A percentile compares a stretch with the other conserved stretches of the same genome.
Evolutionary conservation across 53 echinoderm and acorn worm species (phyloP).

Genomic region (Temnopleurus reevesii): DNA sequence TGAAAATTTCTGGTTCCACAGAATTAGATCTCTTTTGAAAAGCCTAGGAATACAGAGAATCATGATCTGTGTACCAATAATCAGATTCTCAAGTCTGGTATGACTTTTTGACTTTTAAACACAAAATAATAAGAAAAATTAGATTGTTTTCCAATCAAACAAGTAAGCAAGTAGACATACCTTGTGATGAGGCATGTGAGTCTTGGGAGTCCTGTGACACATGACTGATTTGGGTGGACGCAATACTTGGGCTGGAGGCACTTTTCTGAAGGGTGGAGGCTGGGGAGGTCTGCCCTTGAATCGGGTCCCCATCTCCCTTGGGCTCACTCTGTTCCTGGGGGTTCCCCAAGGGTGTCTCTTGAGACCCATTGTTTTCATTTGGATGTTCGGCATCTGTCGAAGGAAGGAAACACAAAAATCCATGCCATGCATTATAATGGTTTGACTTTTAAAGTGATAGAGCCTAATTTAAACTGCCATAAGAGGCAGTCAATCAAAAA

Average conservation of each 20-base stretch:
- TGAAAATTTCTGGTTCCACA: no score
- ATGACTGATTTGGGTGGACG: conserved; percentile 45
- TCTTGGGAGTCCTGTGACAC: conserved; percentile 45
- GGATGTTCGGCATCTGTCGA: not conserved
- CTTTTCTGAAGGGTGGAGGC: conserved; percentile 36
- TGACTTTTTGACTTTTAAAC: no score
- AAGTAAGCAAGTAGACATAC: not conserved
- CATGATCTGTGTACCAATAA: no score
- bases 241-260: conserved; percentile 54
- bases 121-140: not conserved
- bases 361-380: not conserved
- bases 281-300: not conserved
- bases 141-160: not conserved
- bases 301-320: not conserved
- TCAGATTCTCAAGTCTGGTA: no score
- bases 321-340: not conserved
- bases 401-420: not conserved
- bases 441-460: no score
- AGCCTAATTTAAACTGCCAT: no score
- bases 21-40: no score
- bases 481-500: no score
- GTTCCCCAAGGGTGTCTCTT: not conserved
- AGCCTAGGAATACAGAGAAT: no score
- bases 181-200: conserved; percentile 47
- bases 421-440: no score